Conservation (phyloP, 1,140 invertebrate species). For the Tetragnatha versicolor region DNA sequence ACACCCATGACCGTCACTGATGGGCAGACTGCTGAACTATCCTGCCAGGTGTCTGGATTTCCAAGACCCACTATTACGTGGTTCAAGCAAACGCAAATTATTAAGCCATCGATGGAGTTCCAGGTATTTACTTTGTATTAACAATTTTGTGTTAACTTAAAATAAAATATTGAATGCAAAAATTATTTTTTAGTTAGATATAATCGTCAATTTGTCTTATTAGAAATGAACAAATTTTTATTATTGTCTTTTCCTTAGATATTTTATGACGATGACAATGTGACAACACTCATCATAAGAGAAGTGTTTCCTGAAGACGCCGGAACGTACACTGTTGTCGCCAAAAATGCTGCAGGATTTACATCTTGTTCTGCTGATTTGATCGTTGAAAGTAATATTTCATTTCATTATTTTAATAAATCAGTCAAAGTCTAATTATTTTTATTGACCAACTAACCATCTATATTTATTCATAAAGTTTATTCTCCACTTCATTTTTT, state of each 20-base stretch:
- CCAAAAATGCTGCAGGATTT: slow-evolving; percentile 93
- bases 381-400: slow-evolving; percentile 74
- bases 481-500: neutral
- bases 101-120: slow-evolving; percentile 88
- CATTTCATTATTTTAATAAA: neutral
- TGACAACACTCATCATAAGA: slow-evolving; percentile 88
- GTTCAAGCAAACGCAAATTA: slow-evolving; percentile 91
- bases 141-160: neutral
- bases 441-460: neutral
- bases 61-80: slow-evolving; percentile 92
- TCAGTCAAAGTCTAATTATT: neutral
- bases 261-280: slow-evolving; percentile 90
- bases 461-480: neutral
- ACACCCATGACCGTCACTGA: slow-evolving; percentile 82
- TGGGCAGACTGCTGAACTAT: slow-evolving; percentile 87
- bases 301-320: slow-evolving; percentile 98
- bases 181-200: neutral
- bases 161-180: neutral
- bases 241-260: slow-evolving; percentile 70
- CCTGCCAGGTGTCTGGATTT: slow-evolving; percentile 83
- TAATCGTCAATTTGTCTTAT: neutral
- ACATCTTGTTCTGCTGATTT: slow-evolving; percentile 90
- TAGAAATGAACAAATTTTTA: neutral
- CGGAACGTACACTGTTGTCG: slow-evolving; percentile 94
- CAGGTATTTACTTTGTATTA: slow-evolving; percentile 61